A percentile compares a stretch with the other conserved stretches of the same genome.
These are phyloP conservation scores for Uropetala carovei DNA, from an alignment of 2,888 invertebrate genomes.

Conservation along the genomic window DNA sequence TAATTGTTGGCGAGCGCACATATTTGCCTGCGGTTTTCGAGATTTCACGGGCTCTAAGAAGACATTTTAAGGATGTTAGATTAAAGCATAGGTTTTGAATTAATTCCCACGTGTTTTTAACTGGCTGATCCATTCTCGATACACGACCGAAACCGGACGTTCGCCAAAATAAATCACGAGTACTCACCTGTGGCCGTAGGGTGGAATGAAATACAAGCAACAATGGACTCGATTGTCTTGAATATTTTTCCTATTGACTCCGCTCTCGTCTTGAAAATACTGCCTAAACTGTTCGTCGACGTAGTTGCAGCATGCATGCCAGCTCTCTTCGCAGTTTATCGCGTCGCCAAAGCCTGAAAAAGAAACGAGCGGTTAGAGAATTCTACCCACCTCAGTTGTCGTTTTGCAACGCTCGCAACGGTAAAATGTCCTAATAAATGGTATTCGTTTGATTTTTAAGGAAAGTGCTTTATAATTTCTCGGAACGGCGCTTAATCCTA, in stretches of 20 bases:
- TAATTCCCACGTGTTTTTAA: not conserved
- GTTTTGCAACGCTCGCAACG: no score
- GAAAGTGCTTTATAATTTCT: no score
- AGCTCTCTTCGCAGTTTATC: conserved; percentile 95
- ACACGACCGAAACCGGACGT: no score
- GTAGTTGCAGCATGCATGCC: conserved; percentile 93
- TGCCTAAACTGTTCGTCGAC: conserved; percentile 91
- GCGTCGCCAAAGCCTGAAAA: conserved; percentile 89
- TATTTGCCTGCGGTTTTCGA: not conserved
- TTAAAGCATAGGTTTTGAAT: not conserved
- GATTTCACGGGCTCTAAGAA: not conserved
- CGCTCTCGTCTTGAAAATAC: conserved; percentile 90
- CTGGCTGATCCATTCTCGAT: not conserved
- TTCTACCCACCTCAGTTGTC: not conserved
- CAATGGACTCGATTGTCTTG: conserved; percentile 97
- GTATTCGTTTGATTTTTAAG: no score
- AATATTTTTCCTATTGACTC: conserved; percentile 94
- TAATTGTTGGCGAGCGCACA: no score
- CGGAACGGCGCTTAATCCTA: no score
- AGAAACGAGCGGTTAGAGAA: not conserved
- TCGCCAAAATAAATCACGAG: not conserved
- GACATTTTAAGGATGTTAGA: not conserved
- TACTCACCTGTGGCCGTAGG: conserved; percentile 93
- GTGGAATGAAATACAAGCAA: conserved; percentile 95
- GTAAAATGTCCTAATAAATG: no score